A percentile compares a stretch with the other conserved stretches of the same genome.
Evolutionary conservation across 2,797 vertebrate genomes (phyloP).

Genomic region (Manis crassicaudata): DNA sequence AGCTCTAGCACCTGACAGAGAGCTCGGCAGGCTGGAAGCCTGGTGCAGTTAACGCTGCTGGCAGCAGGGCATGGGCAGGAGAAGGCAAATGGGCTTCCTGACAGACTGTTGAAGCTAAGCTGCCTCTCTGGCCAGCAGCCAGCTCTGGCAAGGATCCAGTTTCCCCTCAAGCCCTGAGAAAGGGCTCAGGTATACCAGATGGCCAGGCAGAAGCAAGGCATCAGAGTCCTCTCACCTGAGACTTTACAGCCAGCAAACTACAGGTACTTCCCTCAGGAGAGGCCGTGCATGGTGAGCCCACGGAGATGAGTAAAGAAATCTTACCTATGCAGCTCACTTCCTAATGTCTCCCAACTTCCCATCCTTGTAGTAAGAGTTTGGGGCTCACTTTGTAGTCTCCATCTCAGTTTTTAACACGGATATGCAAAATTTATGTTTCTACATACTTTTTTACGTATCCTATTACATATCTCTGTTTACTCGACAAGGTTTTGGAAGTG

Average conservation of each 20-base stretch:
- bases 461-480: not conserved
- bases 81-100: not conserved
- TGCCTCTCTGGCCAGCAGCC: conserved; percentile 10
- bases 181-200: not conserved
- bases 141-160: not conserved
- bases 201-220: not conserved
- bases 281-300: fast-evolving
- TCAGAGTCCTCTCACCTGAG: not conserved
- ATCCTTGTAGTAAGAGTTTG: not conserved
- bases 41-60: not conserved
- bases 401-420: not conserved
- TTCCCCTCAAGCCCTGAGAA: not conserved
- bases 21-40: not conserved
- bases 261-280: not conserved
- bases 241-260: not conserved
- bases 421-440: not conserved
- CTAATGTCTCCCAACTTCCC: not conserved
- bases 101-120: not conserved
- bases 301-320: not conserved
- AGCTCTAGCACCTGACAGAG: not conserved
- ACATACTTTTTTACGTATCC: not conserved
- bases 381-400: not conserved
- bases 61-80: not conserved
- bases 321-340: not conserved
- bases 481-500: not conserved